Evolutionary conservation across 2,888 invertebrate species (phyloP).

Genomic region (Torymus texanus): DNA sequence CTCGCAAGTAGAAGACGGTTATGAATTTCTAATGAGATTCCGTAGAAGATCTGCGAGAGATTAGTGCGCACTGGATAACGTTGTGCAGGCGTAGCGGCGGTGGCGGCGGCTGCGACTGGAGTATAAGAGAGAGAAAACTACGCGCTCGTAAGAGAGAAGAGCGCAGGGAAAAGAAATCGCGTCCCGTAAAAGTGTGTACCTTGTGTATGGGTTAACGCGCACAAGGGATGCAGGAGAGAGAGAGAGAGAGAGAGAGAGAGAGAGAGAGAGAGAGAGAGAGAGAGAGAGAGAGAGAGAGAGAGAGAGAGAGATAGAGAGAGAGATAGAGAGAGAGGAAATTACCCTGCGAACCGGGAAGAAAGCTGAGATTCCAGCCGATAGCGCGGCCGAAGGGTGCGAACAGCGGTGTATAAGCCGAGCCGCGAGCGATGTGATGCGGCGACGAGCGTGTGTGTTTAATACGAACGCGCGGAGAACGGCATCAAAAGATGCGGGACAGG

Average conservation of each 20-base stretch:
- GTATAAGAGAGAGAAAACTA: slow-evolving; percentile 57
- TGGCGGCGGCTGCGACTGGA: slow-evolving; percentile 26
- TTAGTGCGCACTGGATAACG: slow-evolving; percentile 67
- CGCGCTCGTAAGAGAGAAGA: slow-evolving; percentile 51
- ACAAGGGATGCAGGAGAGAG: slow-evolving; percentile 35
- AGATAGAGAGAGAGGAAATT: slow-evolving; percentile 63
- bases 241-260: slow-evolving; percentile 61
- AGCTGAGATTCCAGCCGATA: slow-evolving; percentile 47
- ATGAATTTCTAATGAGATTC: slow-evolving; percentile 76
- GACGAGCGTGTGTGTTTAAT: too few species aligned
- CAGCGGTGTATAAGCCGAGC: neutral
- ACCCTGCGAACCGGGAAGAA: slow-evolving; percentile 63
- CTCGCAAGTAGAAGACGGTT: slow-evolving; percentile 66
- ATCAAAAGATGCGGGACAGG: neutral
- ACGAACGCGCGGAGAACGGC: neutral
- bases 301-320: slow-evolving; percentile 60
- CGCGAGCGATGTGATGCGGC: too few species aligned
- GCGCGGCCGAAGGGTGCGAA: neutral
- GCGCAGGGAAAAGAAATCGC: neutral
- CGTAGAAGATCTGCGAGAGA: slow-evolving; percentile 74
- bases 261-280: slow-evolving; percentile 60
- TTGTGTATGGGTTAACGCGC: slow-evolving; percentile 56
- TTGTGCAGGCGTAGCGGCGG: neutral
- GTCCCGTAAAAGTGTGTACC: slow-evolving; percentile 66
- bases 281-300: slow-evolving; percentile 59